Evolutionary conservation across 2,797 vertebrate species (phyloP), one percentile per base, ranked within the genome.

Genomic region (Sus cebifrons): DNA sequence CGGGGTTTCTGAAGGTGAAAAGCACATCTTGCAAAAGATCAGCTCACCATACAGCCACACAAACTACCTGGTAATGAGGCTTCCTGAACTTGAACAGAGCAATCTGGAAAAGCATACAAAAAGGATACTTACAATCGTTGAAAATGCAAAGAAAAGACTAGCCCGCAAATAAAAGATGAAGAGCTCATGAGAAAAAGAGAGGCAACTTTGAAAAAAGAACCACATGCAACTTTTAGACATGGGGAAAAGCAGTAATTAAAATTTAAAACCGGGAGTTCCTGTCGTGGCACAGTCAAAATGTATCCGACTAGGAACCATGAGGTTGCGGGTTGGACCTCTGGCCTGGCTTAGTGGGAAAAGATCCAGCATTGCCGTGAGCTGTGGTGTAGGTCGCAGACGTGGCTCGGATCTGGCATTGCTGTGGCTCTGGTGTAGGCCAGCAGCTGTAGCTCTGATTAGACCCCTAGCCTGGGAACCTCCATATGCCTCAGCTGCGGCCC

Each of bases 141-240:
- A 84, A 95, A 65, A 92, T 78, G 21, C 65, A 75, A 88, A 95
- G 10, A 64, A 96, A 88, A 20, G 32, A 16, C 77, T 40, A 83
- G 82, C 3, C 17, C 67, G 83, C 11, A 86, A 86, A 64, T n/a
- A 73, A 91, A 87, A 90, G 13, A 73, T 40, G n/a, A 96, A 78
- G 49, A 54, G 52, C 25, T 32, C 64, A 74, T 83, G 23, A 52
- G 87, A 85, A 60, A 85, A 68, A 18, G 75, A 62, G 0, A 58
- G 58, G 17, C 10, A 91, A 54, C 4, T 71, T 32, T 83, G 20
- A 65, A 85, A 85, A 75, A 79, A 89, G 20, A 56, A 83, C 21
- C 40, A 86, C 67, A 85, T 70, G 67, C 23, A 86, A 54, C 4
- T 67, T 87, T n/a, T 87, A 29, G 11, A 65, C 32, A 36, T 56